A percentile compares a stretch with the other conserved stretches of the same genome.
phyloP scores from a whole-genome alignment of 2,113 vertebrate species.

The Micromys minutus region DNA sequence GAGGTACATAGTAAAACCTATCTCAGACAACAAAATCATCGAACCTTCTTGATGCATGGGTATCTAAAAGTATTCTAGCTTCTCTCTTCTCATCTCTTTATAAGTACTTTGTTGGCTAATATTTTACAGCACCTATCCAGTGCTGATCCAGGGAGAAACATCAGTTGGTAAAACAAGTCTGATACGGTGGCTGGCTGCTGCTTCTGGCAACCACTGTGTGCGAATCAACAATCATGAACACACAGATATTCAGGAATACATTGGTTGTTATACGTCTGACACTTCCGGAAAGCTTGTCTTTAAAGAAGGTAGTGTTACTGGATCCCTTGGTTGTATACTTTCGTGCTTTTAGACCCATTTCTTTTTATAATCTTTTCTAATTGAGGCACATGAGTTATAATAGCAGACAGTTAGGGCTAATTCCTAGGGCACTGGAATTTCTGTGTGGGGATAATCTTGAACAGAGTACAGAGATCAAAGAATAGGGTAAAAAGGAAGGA shows the following conservation, averaged over 20 bases:
- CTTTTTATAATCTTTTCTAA: not conserved
- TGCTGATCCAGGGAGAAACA: conserved; percentile 97
- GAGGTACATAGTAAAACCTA: not conserved
- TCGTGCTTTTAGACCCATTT: not conserved
- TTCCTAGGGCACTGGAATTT: not conserved
- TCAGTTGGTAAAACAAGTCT: conserved; percentile 99
- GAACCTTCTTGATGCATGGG: not conserved
- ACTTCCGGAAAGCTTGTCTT: conserved; percentile 93
- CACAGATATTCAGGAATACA: conserved; percentile 98
- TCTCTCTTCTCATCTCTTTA: not conserved
- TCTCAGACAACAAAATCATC: no score
- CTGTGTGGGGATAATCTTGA: conserved; percentile 14
- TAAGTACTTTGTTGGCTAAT: conserved; percentile 43
- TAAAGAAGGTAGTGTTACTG: conserved; percentile 90
- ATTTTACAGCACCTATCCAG: conserved; percentile 91
- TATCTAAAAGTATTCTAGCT: not conserved
- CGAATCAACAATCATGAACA: conserved; percentile 99
- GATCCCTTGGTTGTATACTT: not conserved
- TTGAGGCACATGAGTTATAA: not conserved
- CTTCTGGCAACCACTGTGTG: conserved; percentile 96
- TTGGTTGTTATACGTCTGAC: conserved; percentile 97
- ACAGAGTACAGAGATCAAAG: conserved; percentile 8
- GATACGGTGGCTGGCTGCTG: conserved; percentile 93
- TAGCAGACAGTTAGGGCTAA: not conserved
- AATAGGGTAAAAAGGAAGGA: not conserved